A percentile compares a stretch with the other conserved stretches of the same genome.
phyloP scores from a whole-genome alignment of 2,888 invertebrate species.

The Strigamia transsilvanica region DNA sequence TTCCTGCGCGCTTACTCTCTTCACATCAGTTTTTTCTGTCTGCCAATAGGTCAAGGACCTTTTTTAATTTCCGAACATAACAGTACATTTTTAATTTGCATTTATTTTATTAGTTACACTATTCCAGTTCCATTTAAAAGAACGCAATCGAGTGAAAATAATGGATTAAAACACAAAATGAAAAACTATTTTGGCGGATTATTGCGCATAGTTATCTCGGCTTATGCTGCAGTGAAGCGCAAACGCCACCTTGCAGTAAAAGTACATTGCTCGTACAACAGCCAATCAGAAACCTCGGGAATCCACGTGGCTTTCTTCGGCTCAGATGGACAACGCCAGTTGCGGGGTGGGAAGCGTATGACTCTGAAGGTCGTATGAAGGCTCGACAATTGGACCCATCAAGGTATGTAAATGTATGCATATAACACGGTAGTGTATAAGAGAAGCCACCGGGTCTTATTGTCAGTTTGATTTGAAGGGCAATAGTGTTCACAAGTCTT shows the following conservation, averaged over 20 bases:
- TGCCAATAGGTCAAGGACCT: slow-evolving; percentile 26
- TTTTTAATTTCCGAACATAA: not conserved
- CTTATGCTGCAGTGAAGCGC: slow-evolving; percentile 42
- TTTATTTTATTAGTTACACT: not conserved
- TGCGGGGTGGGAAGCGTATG: slow-evolving; percentile 37
- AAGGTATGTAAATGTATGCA: slow-evolving; percentile 43
- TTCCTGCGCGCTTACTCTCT: slow-evolving; percentile 17
- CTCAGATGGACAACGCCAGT: slow-evolving; percentile 40
- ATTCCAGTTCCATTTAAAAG: not conserved
- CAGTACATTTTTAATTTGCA: not conserved
- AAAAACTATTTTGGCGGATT: not conserved
- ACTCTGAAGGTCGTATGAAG: slow-evolving; percentile 1
- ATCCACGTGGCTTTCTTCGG: slow-evolving; percentile 31
- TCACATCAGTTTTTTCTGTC: slow-evolving; percentile 5
- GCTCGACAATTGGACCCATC: slow-evolving; percentile 2
- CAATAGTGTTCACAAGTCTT: slow-evolving; percentile 5
- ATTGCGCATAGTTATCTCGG: slow-evolving; percentile 6
- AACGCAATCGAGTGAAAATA: not conserved
- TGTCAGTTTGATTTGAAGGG: not conserved
- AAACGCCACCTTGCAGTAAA: slow-evolving; percentile 30
- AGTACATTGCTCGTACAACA: not conserved
- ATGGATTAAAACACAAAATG: not conserved
- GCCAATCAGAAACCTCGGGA: not conserved
- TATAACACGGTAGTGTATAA: not conserved
- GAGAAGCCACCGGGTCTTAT: not conserved